Base-by-base conservation (phyloP, 2,797 vertebrate genomes). In the Odontamblyopus rebecca region DNA sequence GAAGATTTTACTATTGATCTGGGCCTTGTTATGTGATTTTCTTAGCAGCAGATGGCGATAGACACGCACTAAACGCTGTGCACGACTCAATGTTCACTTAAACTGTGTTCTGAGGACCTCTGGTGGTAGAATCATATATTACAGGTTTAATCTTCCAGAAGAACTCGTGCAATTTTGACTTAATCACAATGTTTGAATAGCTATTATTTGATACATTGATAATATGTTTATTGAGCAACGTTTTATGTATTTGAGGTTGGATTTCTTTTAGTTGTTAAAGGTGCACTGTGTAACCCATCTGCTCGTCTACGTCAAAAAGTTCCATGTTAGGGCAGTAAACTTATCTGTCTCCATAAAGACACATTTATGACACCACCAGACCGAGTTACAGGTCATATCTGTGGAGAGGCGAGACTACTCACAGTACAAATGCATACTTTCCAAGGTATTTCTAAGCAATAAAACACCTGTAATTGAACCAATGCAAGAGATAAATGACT, bases 1-100 rank as follows among this genome's bases (percentile, higher is more conserved):
- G 26, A 66, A 50, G 44, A 66, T 66, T 66, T 66, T 83, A 83
- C 1, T 1, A 66, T 63, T 59, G 53, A 69, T 38, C 64, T 13
- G 26, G 4, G 61, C 38, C 8, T 38, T 79, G 62, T 16, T 32
- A 12, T 71, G 51, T 57, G 38, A 51, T 11, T 29, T 23, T 6
- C 19, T 35, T 6, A 50, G 27, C 67, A 66, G 64, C 44, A 66
- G 64, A 66, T 48, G 64, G 64, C 15, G 64, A 51, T 30, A 51
- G 5, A 65, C 26, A 27, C 41, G n/a, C 32, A 7, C 12, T 44
- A 23, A 44, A 44, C 23, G 5, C 61, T 0, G 12, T 38, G 5
- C 19, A n/a, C 32, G 4, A 9, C 61, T n/a, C 6, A 12, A 59
- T 32, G 8, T 11, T 30, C 35, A 35, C 35, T 38, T 38, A 9